These are phyloP conservation scores for Alitta virens DNA, from an alignment of 2,888 invertebrate species.

Conservation along the genomic window DNA sequence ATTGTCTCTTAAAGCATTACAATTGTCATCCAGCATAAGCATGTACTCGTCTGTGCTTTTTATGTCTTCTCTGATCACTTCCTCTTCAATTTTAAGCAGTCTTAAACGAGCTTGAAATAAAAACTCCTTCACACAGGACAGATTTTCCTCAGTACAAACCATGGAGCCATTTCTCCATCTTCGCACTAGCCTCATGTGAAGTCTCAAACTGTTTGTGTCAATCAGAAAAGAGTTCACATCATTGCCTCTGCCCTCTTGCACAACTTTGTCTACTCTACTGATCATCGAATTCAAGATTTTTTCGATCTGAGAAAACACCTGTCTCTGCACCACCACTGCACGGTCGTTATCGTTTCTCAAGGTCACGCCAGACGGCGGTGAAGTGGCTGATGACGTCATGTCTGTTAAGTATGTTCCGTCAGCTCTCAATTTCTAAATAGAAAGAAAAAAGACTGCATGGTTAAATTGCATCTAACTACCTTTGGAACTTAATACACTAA, in stretches of 20 bases:
- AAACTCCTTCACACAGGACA: slow-evolving; percentile 1
- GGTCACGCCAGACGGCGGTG: too few species aligned
- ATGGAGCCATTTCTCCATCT: slow-evolving; percentile 10
- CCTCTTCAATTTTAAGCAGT: slow-evolving; percentile 4
- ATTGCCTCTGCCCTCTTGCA: background rate
- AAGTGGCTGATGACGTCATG: too few species aligned
- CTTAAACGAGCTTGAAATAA: background rate
- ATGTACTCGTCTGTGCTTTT: slow-evolving; percentile 4
- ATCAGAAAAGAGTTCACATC: background rate
- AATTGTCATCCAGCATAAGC: slow-evolving; percentile 6
- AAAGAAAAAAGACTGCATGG: too few species aligned
- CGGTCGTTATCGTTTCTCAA: background rate
- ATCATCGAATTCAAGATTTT: background rate
- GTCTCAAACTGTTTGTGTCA: slow-evolving; percentile 2
- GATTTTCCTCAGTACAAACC: background rate
- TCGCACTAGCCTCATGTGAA: slow-evolving; percentile 4
- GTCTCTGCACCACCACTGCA: background rate
- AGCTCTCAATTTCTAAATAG: too few species aligned
- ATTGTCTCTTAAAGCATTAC: slow-evolving; percentile 4
- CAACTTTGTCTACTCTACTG: background rate
- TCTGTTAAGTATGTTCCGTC: too few species aligned
- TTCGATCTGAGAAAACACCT: background rate
- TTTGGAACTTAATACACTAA: too few species aligned
- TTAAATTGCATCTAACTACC: too few species aligned
- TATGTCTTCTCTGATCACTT: background rate